Conservation (phyloP, 2,888 invertebrate genomes). For the Rambutsinella grinnellia region DNA sequence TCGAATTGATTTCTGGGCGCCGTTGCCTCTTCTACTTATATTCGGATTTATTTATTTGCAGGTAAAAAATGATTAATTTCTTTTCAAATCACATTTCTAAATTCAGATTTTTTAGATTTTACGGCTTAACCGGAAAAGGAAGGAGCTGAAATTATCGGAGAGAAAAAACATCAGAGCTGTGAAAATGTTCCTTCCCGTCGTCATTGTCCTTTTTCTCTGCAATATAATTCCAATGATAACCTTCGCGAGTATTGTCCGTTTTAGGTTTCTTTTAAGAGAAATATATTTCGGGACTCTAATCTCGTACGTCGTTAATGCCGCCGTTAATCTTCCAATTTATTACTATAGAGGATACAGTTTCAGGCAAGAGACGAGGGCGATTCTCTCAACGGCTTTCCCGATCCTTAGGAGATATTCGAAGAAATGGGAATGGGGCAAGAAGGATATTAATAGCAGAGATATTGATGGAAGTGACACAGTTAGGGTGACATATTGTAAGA, state of each 20-base stretch:
- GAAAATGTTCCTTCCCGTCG: conserved; percentile 2
- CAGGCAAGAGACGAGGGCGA: no score
- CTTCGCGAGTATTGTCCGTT: not conserved
- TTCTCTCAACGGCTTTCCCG: no score
- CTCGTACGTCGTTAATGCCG: not conserved
- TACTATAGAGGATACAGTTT: not conserved
- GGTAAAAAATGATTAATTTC: not conserved
- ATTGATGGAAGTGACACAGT: no score
- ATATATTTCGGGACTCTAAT: not conserved
- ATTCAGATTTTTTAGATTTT: not conserved
- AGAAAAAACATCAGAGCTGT: not conserved
- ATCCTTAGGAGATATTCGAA: no score
- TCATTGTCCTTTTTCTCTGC: conserved; percentile 12
- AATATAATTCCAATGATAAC: not conserved
- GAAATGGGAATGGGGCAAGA: no score
- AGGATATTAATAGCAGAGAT: no score
- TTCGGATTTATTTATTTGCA: conserved; percentile 14
- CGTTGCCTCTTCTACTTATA: conserved; percentile 19
- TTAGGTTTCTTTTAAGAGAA: not conserved
- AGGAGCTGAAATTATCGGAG: not conserved
- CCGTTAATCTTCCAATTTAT: conserved; percentile 11
- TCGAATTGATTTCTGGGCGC: conserved; percentile 39
- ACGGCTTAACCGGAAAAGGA: not conserved
- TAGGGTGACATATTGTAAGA: no score
- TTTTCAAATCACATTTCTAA: not conserved